phyloP scores from a whole-genome alignment of 2,797 vertebrate species.

The Danionella dracula region DNA sequence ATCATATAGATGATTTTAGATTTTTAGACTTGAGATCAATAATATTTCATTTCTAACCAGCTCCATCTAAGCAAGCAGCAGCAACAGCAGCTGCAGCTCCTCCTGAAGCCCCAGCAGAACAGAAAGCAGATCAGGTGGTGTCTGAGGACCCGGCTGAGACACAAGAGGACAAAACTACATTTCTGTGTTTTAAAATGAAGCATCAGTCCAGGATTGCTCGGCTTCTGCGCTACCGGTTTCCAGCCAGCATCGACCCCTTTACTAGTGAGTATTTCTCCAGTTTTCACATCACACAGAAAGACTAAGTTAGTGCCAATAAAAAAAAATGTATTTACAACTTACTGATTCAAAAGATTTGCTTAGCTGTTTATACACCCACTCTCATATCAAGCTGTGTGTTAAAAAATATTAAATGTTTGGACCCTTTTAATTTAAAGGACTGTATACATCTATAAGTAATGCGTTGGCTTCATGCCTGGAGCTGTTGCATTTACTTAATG shows the following conservation, averaged over 20 bases:
- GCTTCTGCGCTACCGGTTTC: constrained; percentile 72
- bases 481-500: too few relatives aligned
- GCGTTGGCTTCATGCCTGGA: too few relatives aligned
- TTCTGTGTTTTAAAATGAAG: constrained; percentile 78
- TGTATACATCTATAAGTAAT: too few relatives aligned
- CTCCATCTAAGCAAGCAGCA: constrained; percentile 49
- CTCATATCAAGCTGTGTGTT: too few relatives aligned
- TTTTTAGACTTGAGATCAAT: too few relatives aligned
- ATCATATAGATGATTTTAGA: too few relatives aligned
- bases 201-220: constrained; percentile 59
- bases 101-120: constrained; percentile 45
- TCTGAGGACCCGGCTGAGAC: constrained; percentile 10
- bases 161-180: constrained; percentile 56
- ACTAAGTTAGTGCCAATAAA: too few relatives aligned
- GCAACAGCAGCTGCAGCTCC: constrained; percentile 36
- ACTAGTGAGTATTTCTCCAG: constrained; percentile 79
- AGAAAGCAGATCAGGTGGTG: constrained; percentile 1
- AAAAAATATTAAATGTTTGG: too few relatives aligned
- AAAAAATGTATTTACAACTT: too few relatives aligned
- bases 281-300: not conserved
- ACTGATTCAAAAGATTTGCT: too few relatives aligned
- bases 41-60: not conserved
- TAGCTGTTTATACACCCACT: too few relatives aligned
- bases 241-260: constrained; percentile 90
- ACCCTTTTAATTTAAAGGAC: too few relatives aligned